Conservation (phyloP, 2,797 vertebrate genomes). For the Darevskia nairensis region DNA sequence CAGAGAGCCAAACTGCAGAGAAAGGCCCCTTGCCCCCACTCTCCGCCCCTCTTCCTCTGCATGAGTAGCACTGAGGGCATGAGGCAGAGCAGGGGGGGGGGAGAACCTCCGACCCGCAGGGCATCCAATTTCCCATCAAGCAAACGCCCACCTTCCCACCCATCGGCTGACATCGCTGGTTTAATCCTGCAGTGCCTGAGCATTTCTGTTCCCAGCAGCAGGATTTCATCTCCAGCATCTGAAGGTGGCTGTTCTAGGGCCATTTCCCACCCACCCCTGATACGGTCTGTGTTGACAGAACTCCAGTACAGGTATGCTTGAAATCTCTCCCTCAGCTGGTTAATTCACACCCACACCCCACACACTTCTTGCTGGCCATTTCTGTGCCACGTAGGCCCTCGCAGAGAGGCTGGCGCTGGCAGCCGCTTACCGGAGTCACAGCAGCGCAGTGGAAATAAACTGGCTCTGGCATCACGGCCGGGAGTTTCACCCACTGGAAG, state of each 20-base stretch:
- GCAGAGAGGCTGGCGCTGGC: background rate
- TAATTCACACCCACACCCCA: background rate
- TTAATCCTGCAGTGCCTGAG: background rate
- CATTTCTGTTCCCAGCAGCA: background rate
- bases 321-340: background rate
- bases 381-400: background rate
- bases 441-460: conserved; percentile 99
- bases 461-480: conserved; percentile 94
- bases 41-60: too few relatives aligned
- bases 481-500: conserved; percentile 95
- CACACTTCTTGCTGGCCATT: background rate
- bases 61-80: background rate
- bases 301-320: background rate
- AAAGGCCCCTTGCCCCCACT: background rate
- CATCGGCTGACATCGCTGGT: too few relatives aligned
- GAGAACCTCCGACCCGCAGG: too few relatives aligned
- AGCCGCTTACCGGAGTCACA: conserved; percentile 91
- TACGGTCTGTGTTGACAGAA: background rate
- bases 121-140: too few relatives aligned
- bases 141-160: too few relatives aligned
- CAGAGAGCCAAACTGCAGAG: background rate
- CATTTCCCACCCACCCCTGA: too few relatives aligned
- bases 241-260: background rate
- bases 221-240: background rate
- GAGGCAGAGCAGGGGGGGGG: too few relatives aligned